Evolutionary conservation across 2,888 invertebrate species (phyloP), one percentile per base, ranked within the genome.

Genomic region (Leuctra nigra): DNA sequence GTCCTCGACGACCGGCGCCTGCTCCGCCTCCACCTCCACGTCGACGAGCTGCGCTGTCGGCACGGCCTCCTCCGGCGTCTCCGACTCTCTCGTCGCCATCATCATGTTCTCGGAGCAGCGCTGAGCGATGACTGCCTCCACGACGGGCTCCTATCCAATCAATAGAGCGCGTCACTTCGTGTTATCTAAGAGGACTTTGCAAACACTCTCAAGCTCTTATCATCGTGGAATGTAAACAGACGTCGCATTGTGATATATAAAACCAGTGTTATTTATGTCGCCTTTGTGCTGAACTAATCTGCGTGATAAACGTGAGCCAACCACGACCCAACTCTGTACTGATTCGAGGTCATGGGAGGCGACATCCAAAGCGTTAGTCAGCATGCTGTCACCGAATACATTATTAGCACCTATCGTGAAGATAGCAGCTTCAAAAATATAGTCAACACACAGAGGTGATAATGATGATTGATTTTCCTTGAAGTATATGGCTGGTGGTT

Each of bases 121-220:
- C 23, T 23, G 25, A 11, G 50, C 50, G 16, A 50, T 50, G 20
- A 50, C 50, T n/a, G 50, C 50, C 20, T 50, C 50, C 50, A 50
- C 16, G n/a, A n/a, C n/a, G 20, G 50, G 50, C 13, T 50, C 50
- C 50, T 50, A 18, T 13, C 16, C n/a, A 50, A 35, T n/a, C n/a
- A n/a, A n/a, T n/a, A n/a, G 9, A 25, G n/a, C 23, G 25, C 14
- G 6, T 20, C 7, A 2, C 4, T 39, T 39, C 16, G 16, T 24
- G n/a, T n/a, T 47, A 47, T 47, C 23, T n/a, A 16, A 47, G 14
- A 46, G 24, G 24, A 29, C 24, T 29, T 47, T 47, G 47, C 47
- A 29, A 47, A 47, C 25, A 47, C 24, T 47, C 25, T 14, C n/a
- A 7, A 16, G 24, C 16, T 47, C 47, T 47, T 47, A 47, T 47